These are phyloP conservation scores for Watsonalla cultraria DNA, from an alignment of 2,888 invertebrate genomes.

Conservation along the genomic window DNA sequence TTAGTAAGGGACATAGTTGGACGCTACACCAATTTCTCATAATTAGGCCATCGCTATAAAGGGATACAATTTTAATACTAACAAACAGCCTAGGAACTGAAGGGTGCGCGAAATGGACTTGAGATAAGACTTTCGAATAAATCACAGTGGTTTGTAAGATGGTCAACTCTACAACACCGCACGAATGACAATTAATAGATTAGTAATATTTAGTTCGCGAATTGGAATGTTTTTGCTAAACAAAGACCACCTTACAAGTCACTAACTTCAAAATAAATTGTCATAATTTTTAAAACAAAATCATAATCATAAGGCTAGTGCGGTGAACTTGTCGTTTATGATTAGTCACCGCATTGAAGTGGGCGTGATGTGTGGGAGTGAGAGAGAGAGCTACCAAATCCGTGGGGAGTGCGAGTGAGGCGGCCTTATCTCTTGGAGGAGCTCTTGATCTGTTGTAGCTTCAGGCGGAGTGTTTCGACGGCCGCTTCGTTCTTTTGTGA, in stretches of 20 bases:
- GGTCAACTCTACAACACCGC: neutral
- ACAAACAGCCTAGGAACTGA: constrained; percentile 36
- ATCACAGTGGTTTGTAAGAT: constrained; percentile 3
- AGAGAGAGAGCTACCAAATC: constrained; percentile 47
- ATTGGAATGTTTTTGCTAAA: constrained; percentile 1
- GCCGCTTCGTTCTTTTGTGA: constrained; percentile 68
- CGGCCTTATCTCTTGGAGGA: constrained; percentile 70
- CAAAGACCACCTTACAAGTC: neutral
- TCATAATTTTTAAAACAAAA: neutral
- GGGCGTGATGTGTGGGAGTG: constrained; percentile 19
- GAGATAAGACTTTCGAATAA: constrained; percentile 22
- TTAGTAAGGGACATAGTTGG: constrained; percentile 33
- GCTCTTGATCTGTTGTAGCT: constrained; percentile 74
- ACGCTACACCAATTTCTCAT: constrained; percentile 33
- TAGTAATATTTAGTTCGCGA: neutral
- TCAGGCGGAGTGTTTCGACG: constrained; percentile 69
- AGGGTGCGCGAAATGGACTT: constrained; percentile 24
- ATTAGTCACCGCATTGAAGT: constrained; percentile 1
- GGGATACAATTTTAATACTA: constrained; percentile 15
- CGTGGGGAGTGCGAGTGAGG: constrained; percentile 21
- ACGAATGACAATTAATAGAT: neutral
- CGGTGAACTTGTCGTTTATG: constrained; percentile 5
- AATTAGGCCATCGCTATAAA: constrained; percentile 29
- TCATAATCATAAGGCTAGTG: neutral
- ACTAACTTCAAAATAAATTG: neutral